Percentiles rank a stretch among this genome's conserved stretches.
Evolutionary conservation across 2,113 vertebrate species (phyloP).

Genomic region (Aptenodytes forsteri): DNA sequence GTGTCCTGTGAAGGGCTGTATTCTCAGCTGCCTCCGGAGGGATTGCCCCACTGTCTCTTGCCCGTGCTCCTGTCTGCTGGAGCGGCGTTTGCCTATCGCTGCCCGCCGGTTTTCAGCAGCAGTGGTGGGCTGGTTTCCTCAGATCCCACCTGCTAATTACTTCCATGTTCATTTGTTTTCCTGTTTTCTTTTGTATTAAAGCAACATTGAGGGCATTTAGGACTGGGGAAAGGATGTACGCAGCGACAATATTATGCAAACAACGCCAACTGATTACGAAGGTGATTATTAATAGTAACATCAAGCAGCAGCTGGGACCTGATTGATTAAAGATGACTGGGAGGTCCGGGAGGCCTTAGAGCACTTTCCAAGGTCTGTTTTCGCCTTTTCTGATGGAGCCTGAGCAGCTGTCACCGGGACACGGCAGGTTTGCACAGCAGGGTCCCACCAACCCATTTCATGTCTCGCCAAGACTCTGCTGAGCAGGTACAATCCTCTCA

Average conservation of each 20-base stretch:
- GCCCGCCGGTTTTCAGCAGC: accelerated
- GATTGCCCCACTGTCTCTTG: neutral
- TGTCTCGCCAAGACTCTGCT: neutral
- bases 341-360: neutral
- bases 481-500: neutral
- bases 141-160: neutral
- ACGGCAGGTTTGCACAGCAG: neutral
- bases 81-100: accelerated
- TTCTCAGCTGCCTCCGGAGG: accelerated
- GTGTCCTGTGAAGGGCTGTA: neutral
- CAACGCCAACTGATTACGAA: neutral
- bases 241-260: neutral
- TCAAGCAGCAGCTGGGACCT: neutral
- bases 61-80: neutral
- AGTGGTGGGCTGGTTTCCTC: neutral
- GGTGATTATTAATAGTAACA: neutral
- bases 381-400: neutral
- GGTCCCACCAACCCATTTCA: neutral
- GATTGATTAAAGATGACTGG: neutral
- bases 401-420: neutral
- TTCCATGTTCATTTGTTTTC: neutral
- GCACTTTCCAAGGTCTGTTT: neutral
- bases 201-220: neutral
- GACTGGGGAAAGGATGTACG: neutral
- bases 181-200: neutral